These are phyloP conservation scores for Argya squamiceps DNA, from an alignment of 2,797 vertebrate species.

Conservation along the genomic window DNA sequence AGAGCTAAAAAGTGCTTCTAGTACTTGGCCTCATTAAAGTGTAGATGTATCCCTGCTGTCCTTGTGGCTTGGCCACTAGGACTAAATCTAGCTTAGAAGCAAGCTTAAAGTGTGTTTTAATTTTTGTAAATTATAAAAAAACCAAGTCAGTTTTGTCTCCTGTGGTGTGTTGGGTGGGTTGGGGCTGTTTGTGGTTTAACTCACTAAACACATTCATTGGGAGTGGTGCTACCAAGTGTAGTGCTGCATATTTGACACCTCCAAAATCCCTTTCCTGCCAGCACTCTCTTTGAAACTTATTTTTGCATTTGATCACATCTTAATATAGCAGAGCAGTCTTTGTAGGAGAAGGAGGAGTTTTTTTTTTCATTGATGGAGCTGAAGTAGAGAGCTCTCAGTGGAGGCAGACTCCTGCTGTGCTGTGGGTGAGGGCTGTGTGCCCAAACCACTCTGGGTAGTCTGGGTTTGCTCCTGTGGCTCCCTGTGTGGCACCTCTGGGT, in stretches of 20 bases:
- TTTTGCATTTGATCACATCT: not conserved
- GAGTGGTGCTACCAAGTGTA: constrained; percentile 37
- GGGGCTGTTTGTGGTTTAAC: constrained; percentile 54
- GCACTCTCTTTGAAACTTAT: not conserved
- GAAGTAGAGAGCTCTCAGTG: not conserved
- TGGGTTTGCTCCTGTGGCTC: not conserved
- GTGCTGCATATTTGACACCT: constrained; percentile 44
- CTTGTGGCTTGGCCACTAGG: not conserved
- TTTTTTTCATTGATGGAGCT: not conserved
- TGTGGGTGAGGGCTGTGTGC: not conserved
- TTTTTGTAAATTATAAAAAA: not conserved
- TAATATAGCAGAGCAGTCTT: not conserved
- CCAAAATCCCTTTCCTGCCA: not conserved
- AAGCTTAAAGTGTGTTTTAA: not conserved
- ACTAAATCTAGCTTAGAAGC: not conserved
- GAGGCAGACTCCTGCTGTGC: not conserved
- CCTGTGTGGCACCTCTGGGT: rapidly evolving
- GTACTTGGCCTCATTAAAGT: not conserved
- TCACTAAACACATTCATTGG: constrained; percentile 45
- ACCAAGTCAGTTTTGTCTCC: constrained; percentile 14
- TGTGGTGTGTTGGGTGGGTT: constrained; percentile 24
- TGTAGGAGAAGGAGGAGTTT: not conserved
- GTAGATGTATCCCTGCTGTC: not conserved
- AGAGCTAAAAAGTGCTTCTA: not conserved
- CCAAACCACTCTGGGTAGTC: not conserved